These are phyloP conservation scores for Timandra comae DNA, from an alignment of 2,888 invertebrate genomes.

Conservation along the genomic window DNA sequence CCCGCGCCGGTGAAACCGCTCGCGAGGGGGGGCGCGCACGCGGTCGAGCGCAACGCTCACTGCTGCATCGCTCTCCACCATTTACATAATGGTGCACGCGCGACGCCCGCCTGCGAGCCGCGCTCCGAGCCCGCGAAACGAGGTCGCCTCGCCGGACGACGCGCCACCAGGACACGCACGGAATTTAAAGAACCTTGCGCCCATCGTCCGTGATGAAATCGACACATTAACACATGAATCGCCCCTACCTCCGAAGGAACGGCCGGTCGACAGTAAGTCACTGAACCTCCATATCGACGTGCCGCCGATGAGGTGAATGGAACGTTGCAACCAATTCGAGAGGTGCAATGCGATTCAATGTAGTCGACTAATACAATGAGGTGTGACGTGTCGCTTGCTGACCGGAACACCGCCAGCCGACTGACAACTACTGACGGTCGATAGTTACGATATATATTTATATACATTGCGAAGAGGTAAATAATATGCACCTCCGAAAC, in stretches of 20 bases:
- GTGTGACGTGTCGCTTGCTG: no score
- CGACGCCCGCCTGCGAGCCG: slow-evolving; percentile 27
- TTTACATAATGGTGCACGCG: slow-evolving; percentile 67
- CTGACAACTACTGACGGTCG: no score
- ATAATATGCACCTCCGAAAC: no score
- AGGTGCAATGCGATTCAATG: slow-evolving; percentile 43
- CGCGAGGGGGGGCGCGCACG: slow-evolving; percentile 58
- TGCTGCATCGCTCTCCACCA: slow-evolving; percentile 60
- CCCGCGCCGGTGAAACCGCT: slow-evolving; percentile 60
- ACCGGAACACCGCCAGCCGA: no score
- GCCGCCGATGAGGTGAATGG: slow-evolving; percentile 66
- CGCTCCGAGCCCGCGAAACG: slow-evolving; percentile 42
- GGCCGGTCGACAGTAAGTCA: slow-evolving; percentile 66
- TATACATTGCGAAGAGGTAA: no score
- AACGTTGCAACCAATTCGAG: slow-evolving; percentile 67
- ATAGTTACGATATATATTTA: no score
- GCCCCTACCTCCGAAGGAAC: slow-evolving; percentile 54
- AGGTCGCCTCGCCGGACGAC: slow-evolving; percentile 57
- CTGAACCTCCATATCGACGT: slow-evolving; percentile 64
- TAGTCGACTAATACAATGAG: slow-evolving; percentile 16
- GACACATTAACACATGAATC: slow-evolving; percentile 63
- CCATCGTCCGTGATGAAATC: slow-evolving; percentile 58
- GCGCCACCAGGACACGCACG: slow-evolving; percentile 53
- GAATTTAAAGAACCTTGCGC: slow-evolving; percentile 58
- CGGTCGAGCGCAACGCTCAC: slow-evolving; percentile 68